Evolutionary conservation across 2,888 invertebrate genomes (phyloP).

Genomic region (Pollenia griseotomentosa): DNA sequence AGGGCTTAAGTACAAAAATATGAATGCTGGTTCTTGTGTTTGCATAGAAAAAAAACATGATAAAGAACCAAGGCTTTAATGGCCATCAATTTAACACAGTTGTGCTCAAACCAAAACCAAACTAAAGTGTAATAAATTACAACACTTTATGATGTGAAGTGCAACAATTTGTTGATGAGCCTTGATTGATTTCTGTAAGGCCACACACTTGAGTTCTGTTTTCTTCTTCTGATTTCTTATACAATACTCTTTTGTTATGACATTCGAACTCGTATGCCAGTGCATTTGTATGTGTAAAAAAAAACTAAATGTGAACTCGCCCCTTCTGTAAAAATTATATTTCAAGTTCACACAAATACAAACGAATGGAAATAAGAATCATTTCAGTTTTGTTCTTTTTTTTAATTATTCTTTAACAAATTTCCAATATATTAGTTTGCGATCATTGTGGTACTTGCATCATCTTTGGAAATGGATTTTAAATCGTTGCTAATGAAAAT

Average conservation of each 20-base stretch:
- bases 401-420: conserved; percentile 51
- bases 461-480: conserved; percentile 74
- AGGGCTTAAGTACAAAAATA: conserved; percentile 62
- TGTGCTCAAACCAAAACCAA: conserved; percentile 45
- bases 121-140: conserved; percentile 72
- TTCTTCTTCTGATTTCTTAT: conserved; percentile 34
- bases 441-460: conserved; percentile 26
- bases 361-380: conserved; percentile 29
- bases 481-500: conserved; percentile 81
- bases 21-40: conserved; percentile 35
- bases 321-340: conserved; percentile 56
- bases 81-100: conserved; percentile 54
- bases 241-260: conserved; percentile 40
- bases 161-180: conserved; percentile 79
- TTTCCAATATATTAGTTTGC: conserved; percentile 24
- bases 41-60: conserved; percentile 35
- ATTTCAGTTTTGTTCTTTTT: conserved; percentile 23
- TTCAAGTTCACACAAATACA: conserved; percentile 49
- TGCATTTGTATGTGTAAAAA: conserved; percentile 8
- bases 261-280: neutral
- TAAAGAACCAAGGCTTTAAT: conserved; percentile 53
- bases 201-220: conserved; percentile 80
- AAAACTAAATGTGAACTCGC: conserved; percentile 59
- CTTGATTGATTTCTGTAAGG: conserved; percentile 82
- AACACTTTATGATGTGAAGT: conserved; percentile 72